A percentile compares a stretch with the other conserved stretches of the same genome.
Evolutionary conservation across 2,888 invertebrate genomes (phyloP).

Genomic region (Rhagonycha lutea): DNA sequence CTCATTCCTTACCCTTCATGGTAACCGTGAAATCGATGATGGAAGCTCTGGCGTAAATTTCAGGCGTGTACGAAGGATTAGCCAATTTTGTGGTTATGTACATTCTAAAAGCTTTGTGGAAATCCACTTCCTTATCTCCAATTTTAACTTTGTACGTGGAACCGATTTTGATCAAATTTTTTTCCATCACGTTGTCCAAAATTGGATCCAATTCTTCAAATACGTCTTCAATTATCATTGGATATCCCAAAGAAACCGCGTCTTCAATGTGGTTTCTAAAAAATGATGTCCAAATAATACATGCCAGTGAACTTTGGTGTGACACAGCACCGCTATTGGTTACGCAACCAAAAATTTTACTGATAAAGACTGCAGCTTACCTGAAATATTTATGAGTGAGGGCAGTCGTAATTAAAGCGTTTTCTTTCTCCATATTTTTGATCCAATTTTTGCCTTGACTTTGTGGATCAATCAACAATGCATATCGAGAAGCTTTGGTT

Average conservation of each 20-base stretch:
- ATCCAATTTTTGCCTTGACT: conserved; percentile 92
- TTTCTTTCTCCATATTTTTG: conserved; percentile 77
- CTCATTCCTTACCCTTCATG: conserved; percentile 67
- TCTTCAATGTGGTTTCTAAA: conserved; percentile 84
- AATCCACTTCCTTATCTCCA: conserved; percentile 85
- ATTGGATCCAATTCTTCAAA: conserved; percentile 85
- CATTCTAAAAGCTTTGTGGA: conserved; percentile 66
- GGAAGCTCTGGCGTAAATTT: conserved; percentile 81
- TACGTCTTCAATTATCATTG: conserved; percentile 84
- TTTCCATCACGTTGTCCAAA: conserved; percentile 83
- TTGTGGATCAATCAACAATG: conserved; percentile 88
- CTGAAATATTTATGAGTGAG: conserved; percentile 71
- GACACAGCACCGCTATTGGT: too few species aligned
- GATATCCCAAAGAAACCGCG: conserved; percentile 77
- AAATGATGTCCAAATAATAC: background rate
- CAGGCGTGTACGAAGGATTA: conserved; percentile 86
- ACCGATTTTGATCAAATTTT: conserved; percentile 84
- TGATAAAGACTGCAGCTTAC: conserved; percentile 50
- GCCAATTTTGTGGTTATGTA: conserved; percentile 88
- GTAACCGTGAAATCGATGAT: conserved; percentile 92
- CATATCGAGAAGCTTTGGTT: conserved; percentile 81
- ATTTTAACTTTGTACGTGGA: conserved; percentile 79
- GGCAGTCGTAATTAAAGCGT: conserved; percentile 68
- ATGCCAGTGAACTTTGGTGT: too few species aligned
- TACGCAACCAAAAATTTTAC: too few species aligned